Evolutionary conservation across 2,113 vertebrate genomes (phyloP).

Genomic region (Larimichthys polyactis): DNA sequence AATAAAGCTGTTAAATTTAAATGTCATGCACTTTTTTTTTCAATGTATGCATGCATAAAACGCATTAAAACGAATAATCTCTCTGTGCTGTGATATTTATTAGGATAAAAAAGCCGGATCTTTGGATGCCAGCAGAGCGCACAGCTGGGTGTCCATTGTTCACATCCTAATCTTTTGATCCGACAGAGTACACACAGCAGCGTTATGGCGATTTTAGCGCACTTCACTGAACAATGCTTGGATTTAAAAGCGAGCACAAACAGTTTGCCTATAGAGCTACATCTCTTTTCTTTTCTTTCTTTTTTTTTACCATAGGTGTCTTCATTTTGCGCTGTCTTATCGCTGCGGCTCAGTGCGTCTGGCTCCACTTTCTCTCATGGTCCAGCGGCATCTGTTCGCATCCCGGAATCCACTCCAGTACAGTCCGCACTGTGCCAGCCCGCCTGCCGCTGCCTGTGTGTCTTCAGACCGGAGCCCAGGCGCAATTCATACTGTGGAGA

Average conservation of each 20-base stretch:
- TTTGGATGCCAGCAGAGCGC: constrained; percentile 49
- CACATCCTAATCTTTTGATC: constrained; percentile 71
- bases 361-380: constrained; percentile 85
- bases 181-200: constrained; percentile 44
- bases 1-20: not conserved
- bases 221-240: constrained; percentile 44
- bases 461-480: constrained; percentile 72
- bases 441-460: constrained; percentile 47
- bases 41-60: not conserved
- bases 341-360: constrained; percentile 81
- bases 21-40: constrained; percentile 23
- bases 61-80: not conserved
- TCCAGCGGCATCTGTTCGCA: constrained; percentile 48
- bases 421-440: constrained; percentile 76
- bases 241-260: constrained; percentile 24
- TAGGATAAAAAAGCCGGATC: constrained; percentile 9
- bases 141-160: constrained; percentile 71
- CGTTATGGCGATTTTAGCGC: constrained; percentile 23
- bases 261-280: constrained; percentile 20
- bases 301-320: constrained; percentile 88
- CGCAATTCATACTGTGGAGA: constrained; percentile 73
- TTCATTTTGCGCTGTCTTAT: constrained; percentile 90
- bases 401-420: constrained; percentile 29
- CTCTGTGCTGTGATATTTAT: not conserved
- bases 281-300: constrained; percentile 64